A percentile compares a stretch with the other conserved stretches of the same genome.
These are phyloP conservation scores for Antidorcas marsupialis DNA, from an alignment of 2,113 vertebrate species.

Conservation along the genomic window DNA sequence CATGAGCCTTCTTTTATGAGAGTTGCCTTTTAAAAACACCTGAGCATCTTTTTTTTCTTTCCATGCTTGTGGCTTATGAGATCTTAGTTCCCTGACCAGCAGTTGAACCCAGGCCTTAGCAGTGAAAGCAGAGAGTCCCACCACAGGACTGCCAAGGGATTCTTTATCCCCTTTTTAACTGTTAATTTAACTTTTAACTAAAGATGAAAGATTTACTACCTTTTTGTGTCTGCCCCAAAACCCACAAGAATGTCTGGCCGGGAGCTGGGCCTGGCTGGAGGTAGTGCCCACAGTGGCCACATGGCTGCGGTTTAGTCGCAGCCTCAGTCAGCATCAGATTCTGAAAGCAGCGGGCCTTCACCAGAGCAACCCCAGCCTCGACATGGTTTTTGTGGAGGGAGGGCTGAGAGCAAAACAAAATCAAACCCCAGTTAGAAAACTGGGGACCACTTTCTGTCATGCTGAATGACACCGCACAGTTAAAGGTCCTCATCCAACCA, in stretches of 20 bases:
- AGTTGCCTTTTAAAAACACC: background rate
- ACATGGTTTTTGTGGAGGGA: background rate
- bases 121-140: background rate
- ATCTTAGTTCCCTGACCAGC: background rate
- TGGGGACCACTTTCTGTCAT: too few relatives aligned
- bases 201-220: background rate
- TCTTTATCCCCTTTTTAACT: background rate
- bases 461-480: rapidly evolving
- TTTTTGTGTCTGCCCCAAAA: background rate
- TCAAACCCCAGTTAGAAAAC: too few relatives aligned
- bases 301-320: background rate
- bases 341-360: background rate
- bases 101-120: background rate
- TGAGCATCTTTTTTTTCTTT: background rate
- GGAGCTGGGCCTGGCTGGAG: rapidly evolving
- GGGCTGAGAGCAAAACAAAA: background rate
- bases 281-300: background rate
- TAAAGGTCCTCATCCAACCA: rapidly evolving
- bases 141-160: background rate
- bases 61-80: background rate
- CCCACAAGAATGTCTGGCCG: background rate
- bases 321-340: background rate
- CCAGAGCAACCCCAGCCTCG: background rate
- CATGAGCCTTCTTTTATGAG: background rate
- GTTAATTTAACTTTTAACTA: background rate